Conservation (phyloP, 2,888 invertebrate genomes). For the Leucoma salicis region DNA sequence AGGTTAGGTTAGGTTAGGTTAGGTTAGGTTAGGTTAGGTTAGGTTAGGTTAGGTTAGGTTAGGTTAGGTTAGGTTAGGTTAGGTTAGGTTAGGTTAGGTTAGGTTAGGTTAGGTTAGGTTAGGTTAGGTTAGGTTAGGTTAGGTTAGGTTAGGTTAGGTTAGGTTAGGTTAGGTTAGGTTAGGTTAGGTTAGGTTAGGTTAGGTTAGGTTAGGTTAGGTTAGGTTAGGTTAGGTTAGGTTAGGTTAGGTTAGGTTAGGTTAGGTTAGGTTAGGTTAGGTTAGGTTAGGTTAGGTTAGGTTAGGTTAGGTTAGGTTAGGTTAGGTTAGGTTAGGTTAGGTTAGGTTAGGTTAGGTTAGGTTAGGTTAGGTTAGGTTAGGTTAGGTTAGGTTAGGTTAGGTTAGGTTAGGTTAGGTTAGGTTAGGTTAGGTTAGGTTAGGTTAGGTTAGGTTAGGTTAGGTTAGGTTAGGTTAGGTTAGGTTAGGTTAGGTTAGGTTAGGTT, state of each 20-base stretch:
- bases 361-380: too few relatives aligned
- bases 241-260: too few relatives aligned
- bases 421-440: constrained; percentile 9
- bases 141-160: constrained; percentile 29
- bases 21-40: constrained; percentile 23
- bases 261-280: too few relatives aligned
- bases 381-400: constrained; percentile 23
- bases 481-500: constrained; percentile 29
- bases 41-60: constrained; percentile 10
- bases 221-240: too few relatives aligned
- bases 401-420: constrained; percentile 19
- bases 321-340: constrained; percentile 27
- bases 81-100: constrained; percentile 21
- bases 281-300: constrained; percentile 26
- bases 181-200: constrained; percentile 27
- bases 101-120: constrained; percentile 21
- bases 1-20: constrained; percentile 12
- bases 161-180: constrained; percentile 26
- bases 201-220: too few relatives aligned
- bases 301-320: constrained; percentile 27
- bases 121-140: constrained; percentile 26
- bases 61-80: constrained; percentile 16
- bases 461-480: constrained; percentile 9
- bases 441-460: constrained; percentile 10
- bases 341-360: too few relatives aligned